Evolutionary conservation across 2,888 invertebrate genomes (phyloP), one percentile per base, ranked within the genome.

Genomic region (Slavum lentiscoides): DNA sequence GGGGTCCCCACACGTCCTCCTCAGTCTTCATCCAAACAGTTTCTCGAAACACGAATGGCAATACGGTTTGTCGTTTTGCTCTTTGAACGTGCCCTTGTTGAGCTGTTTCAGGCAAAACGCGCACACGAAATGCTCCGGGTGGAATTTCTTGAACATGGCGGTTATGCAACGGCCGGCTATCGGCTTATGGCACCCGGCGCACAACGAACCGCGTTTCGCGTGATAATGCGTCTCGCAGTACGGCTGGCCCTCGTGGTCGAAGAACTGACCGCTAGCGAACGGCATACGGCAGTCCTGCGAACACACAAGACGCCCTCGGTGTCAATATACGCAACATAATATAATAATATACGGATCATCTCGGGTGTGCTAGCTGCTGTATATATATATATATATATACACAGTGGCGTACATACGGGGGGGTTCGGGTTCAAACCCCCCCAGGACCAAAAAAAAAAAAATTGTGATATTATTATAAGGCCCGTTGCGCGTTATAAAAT

Each of bases 181-280:
- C 21, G 98, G 98, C 86, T 97, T 96, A 87, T 97, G 96, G 87
- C 98, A 99, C 83, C 96, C 96, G 83, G 97, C 97, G 88, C 99
- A 99, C 9, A 99, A 90, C 0, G 98, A 98, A 76, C 98, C 98
- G 53, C 97, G 90, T 86, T 96, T 96, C 84, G 96, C 94, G 88
- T 99, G 98, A 88, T 98, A 99, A 88, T 99, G 99, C 0, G 96
- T 97, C 89, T 99, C 98, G 87, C 99, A 99, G 88, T 98, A 98
- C 0, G 99, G 98, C 85, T 94, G 91, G 21, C 98, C 97, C 86
- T 98, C 97, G 87, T 98, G 97, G 88, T 99, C 98, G 88, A 97
- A 99, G 90, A 98, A 99, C 70, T 97, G 96, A 1, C 98, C 97
- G 39, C 96, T 96, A 86, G 96, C 94, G 90, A 99, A 98, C 13